phyloP scores from a whole-genome alignment of 2,888 invertebrate species.

The Nipponacmea schrenckii region DNA sequence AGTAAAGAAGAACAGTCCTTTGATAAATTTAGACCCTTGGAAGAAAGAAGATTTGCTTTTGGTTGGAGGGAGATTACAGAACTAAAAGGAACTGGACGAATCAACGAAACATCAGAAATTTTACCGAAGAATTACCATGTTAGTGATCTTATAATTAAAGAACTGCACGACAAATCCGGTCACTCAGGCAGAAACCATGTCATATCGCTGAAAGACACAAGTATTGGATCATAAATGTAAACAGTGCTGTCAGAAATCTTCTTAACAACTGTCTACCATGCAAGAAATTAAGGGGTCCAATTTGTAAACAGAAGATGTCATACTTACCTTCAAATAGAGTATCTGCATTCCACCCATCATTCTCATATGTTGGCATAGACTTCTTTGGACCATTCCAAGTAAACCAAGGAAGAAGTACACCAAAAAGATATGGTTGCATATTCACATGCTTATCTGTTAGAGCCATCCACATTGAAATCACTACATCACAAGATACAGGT shows the following conservation, averaged over 20 bases:
- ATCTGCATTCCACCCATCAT: constrained; percentile 22
- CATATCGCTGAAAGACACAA: background rate
- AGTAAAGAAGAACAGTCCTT: background rate
- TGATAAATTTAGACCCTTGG: constrained; percentile 4
- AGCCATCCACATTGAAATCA: constrained; percentile 17
- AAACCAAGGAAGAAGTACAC: constrained; percentile 16
- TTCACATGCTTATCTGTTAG: constrained; percentile 25
- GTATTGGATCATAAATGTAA: background rate
- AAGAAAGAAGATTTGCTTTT: background rate
- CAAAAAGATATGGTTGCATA: constrained; percentile 24
- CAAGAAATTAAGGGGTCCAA: background rate
- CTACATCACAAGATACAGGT: constrained; percentile 20
- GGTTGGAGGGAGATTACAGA: constrained; percentile 13
- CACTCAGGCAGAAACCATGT: background rate
- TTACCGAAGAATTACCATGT: constrained; percentile 13
- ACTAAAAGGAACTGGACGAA: background rate
- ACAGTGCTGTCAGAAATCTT: background rate
- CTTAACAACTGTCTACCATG: background rate
- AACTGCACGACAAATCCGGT: constrained; percentile 1
- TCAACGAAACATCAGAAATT: constrained; percentile 14
- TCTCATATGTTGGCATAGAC: constrained; percentile 22
- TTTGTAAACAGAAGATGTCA: constrained; percentile 20
- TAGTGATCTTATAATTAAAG: constrained; percentile 9
- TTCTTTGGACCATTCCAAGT: constrained; percentile 24
- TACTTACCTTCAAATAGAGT: constrained; percentile 17